phyloP scores from a whole-genome alignment of 2,797 vertebrate genomes.

The Spatula versicolor region DNA sequence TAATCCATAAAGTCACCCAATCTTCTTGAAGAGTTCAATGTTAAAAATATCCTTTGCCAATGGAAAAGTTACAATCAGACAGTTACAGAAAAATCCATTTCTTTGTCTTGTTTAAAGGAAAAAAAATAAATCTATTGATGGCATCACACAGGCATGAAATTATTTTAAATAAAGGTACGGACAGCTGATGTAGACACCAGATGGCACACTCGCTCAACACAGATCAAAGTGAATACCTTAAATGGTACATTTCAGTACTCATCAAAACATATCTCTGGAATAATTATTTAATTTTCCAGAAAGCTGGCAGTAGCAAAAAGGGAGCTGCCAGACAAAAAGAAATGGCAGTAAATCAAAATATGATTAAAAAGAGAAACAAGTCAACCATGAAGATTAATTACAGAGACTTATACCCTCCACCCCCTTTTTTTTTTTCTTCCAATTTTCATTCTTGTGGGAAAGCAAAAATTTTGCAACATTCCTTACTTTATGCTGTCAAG shows the following conservation, averaged over 20 bases:
- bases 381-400: neutral
- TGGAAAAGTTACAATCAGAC: neutral
- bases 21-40: neutral
- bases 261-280: neutral
- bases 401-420: neutral
- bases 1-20: neutral
- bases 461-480: neutral
- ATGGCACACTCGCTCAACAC: constrained; percentile 46
- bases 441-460: neutral
- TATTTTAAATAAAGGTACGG: neutral
- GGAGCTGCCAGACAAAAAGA: neutral
- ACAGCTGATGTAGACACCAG: constrained; percentile 22
- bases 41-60: neutral
- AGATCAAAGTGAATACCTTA: neutral
- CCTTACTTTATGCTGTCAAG: neutral
- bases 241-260: neutral
- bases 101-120: neutral
- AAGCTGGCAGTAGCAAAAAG: constrained; percentile 2
- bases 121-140: neutral
- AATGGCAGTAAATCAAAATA: neutral
- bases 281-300: neutral
- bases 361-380: neutral
- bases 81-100: neutral
- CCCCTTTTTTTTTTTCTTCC: neutral
- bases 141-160: neutral